Conservation (phyloP, 1,140 invertebrate genomes). For the Chelonus insularis region DNA sequence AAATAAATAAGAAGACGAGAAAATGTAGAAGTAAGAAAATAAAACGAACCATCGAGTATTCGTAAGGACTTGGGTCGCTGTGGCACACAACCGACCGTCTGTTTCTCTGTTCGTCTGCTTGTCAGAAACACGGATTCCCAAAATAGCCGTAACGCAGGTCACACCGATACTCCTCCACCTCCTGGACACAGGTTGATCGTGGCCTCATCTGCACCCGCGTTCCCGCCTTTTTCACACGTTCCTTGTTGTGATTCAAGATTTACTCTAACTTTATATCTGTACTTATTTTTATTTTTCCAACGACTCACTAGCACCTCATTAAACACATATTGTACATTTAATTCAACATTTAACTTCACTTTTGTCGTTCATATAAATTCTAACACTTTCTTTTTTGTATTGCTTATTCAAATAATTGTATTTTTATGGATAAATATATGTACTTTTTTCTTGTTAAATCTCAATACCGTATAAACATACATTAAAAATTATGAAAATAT, state of each 20-base stretch:
- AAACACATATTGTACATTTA: no score
- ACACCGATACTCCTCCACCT: constrained; percentile 51
- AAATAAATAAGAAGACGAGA: constrained; percentile 36
- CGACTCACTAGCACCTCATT: no score
- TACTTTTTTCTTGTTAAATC: no score
- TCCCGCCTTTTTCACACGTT: constrained; percentile 22
- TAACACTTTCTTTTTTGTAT: no score
- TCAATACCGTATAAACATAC: no score
- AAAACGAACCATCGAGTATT: constrained; percentile 59
- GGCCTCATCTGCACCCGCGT: constrained; percentile 52
- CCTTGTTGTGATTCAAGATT: not conserved
- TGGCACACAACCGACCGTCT: constrained; percentile 54
- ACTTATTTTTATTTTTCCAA: no score
- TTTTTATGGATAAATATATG: no score
- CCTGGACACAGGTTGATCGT: constrained; percentile 49
- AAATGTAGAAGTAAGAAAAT: constrained; percentile 40
- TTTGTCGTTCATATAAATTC: no score
- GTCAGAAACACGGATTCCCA: constrained; percentile 50
- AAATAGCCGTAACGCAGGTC: constrained; percentile 39
- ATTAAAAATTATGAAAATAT: no score
- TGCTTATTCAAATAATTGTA: no score
- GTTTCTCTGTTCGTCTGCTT: constrained; percentile 46
- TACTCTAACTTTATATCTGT: not conserved
- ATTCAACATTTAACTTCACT: no score
- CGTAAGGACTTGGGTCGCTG: constrained; percentile 55